Percentiles rank a stretch among this genome's conserved stretches.
phyloP scores from a whole-genome alignment of 2,113 vertebrate genomes.

The Cochlearius cochlearius region DNA sequence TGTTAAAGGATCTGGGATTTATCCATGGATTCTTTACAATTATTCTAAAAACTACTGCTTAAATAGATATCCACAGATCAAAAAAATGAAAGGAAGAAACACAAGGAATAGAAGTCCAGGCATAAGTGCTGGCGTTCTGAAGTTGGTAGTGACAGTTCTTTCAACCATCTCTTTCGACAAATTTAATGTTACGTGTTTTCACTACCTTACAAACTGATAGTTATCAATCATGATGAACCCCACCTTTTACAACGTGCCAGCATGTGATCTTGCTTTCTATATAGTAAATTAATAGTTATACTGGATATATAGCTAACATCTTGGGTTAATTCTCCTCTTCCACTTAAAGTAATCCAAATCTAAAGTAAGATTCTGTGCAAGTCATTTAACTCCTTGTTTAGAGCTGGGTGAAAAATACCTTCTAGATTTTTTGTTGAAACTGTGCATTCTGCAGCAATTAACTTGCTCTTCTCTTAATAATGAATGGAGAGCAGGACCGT shows the following conservation, averaged over 20 bases:
- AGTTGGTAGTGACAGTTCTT: not conserved
- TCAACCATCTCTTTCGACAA: not conserved
- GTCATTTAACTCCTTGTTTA: not conserved
- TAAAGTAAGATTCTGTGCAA: not conserved
- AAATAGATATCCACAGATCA: not conserved
- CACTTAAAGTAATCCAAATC: not conserved
- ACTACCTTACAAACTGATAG: not conserved
- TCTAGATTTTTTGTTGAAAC: not conserved
- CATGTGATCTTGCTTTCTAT: not conserved
- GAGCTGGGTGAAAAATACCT: not conserved
- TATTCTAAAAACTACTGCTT: not conserved
- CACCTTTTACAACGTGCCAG: not conserved
- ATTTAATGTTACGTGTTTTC: not conserved
- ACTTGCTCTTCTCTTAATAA: not conserved
- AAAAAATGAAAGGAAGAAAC: not conserved
- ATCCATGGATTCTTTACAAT: not conserved
- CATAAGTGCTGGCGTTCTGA: not conserved
- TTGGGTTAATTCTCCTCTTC: not conserved
- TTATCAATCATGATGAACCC: not conserved
- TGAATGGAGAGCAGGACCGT: not conserved
- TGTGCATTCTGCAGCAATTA: not conserved
- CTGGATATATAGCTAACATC: not conserved
- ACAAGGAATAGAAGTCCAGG: not conserved
- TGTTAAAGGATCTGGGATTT: not conserved
- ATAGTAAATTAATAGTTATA: not conserved